Evolutionary conservation across 2,797 vertebrate genomes (phyloP).

Genomic region (Sarcoramphus papa): DNA sequence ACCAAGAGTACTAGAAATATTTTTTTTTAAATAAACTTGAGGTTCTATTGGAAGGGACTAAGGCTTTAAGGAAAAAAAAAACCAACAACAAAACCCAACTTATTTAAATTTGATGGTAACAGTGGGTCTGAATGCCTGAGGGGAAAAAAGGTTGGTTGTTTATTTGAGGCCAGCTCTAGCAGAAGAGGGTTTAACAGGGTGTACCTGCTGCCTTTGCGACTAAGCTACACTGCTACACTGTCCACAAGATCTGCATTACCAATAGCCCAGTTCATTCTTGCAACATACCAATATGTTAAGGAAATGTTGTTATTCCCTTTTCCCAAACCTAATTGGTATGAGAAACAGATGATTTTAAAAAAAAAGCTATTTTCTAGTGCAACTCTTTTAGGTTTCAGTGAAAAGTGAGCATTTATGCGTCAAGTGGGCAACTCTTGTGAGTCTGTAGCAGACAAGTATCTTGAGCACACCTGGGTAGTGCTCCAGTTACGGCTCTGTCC

Average conservation of each 20-base stretch:
- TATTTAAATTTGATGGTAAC: background rate
- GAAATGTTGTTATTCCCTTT: background rate
- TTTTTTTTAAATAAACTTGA: background rate
- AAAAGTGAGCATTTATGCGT: background rate
- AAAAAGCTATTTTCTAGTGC: background rate
- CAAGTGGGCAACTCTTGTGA: background rate
- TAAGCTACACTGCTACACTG: background rate
- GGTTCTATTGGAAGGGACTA: background rate
- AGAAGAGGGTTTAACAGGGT: background rate
- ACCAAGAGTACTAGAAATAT: background rate
- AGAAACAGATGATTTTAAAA: background rate
- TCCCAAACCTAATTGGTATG: background rate
- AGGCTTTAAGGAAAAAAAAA: background rate
- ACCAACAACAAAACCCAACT: fast-evolving
- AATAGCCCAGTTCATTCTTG: background rate
- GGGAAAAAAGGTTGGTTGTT: background rate
- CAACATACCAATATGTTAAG: background rate
- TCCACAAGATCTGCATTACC: background rate
- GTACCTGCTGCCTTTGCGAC: background rate
- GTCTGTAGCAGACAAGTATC: background rate
- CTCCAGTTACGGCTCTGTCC: background rate
- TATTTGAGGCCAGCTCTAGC: background rate
- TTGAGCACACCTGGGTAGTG: background rate
- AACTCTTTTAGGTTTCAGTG: background rate
- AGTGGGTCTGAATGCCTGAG: background rate